These are phyloP conservation scores for Drosophila kuntzei DNA, from an alignment of 2,888 invertebrate genomes.

Conservation along the genomic window DNA sequence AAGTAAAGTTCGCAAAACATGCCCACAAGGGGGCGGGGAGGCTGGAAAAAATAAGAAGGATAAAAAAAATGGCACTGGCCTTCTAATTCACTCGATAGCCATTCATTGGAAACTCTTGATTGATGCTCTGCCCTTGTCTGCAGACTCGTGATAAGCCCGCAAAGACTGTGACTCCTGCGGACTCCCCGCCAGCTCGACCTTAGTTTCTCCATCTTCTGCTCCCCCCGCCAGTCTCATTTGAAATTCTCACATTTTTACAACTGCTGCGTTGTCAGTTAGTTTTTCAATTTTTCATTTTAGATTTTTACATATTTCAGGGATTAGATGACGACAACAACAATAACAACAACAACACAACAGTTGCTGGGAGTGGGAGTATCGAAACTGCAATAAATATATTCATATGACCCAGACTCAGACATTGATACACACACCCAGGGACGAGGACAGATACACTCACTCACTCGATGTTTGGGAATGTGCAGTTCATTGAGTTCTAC, in stretches of 20 bases:
- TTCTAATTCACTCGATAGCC: constrained; percentile 81
- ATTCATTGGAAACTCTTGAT: constrained; percentile 84
- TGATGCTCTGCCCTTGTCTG: constrained; percentile 82
- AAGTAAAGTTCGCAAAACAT: constrained; percentile 39
- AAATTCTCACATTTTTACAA: constrained; percentile 56
- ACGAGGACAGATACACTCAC: neutral
- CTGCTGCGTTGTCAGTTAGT: constrained; percentile 67
- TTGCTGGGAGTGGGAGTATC: constrained; percentile 25
- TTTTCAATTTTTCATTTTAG: constrained; percentile 71
- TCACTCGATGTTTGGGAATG: neutral
- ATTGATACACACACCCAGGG: constrained; percentile 3
- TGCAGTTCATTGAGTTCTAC: constrained; percentile 15
- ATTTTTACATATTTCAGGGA: constrained; percentile 74
- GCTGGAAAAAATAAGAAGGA: neutral
- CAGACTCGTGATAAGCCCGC: constrained; percentile 76
- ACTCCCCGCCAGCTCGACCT: constrained; percentile 7
- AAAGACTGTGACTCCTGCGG: constrained; percentile 34
- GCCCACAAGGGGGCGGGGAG: constrained; percentile 27
- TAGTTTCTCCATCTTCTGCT: neutral
- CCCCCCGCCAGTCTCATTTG: constrained; percentile 1
- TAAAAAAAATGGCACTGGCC: constrained; percentile 71
- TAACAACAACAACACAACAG: constrained; percentile 9
- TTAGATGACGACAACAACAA: constrained; percentile 47
- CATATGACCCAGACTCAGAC: constrained; percentile 33
- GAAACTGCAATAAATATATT: constrained; percentile 62